Evolutionary conservation across 2,888 invertebrate genomes (phyloP), one percentile per base, ranked within the genome.

Genomic region (Clusia tigrina): DNA sequence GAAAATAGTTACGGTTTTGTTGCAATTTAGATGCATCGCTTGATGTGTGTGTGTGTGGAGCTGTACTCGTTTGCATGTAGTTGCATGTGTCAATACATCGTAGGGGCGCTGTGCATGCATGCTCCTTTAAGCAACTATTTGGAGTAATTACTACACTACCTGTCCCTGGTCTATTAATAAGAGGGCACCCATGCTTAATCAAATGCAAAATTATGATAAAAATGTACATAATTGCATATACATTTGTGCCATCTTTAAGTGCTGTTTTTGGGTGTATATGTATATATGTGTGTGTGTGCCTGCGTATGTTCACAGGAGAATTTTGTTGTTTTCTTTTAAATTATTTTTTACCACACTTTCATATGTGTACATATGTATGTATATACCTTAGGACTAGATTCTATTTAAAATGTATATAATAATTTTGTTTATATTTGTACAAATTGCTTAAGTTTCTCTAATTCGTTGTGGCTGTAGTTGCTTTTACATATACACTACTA

Each of bases 401-500:
- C 48, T 12, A 18, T 53, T 51, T 55, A 48, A 59, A 55, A 38
- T 52, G 38, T 58, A 25, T 38, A 56, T 65, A 51, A 46, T 48
- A 51, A 5, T 58, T 58, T 56, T n/a, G n/a, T n/a, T n/a, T n/a
- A 24, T 48, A n/a, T 64, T 66, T 68, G 57, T 65, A 66, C 58
- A 68, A n/a, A 66, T 66, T 63, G 65, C 65, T 65, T 37, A 60
- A 54, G 62, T 67, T 65, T 58, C 54, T 55, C 54, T 62, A 38
- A 12, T 62, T 66, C 66, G 64, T 66, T 66, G 63, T 64, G 48
- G 32, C 58, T 42, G 15, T 60, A 24, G 32, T 24, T 23, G 32
- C 15, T 42, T 42, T 48, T 48, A 48, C 22, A 48, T 20, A 15
- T 42, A 17, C 32, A 42, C n/a, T 42, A 15, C 62, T 61, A 60